phyloP scores from a whole-genome alignment of 2,797 vertebrate genomes.

The Setipinna tenuifilis region DNA sequence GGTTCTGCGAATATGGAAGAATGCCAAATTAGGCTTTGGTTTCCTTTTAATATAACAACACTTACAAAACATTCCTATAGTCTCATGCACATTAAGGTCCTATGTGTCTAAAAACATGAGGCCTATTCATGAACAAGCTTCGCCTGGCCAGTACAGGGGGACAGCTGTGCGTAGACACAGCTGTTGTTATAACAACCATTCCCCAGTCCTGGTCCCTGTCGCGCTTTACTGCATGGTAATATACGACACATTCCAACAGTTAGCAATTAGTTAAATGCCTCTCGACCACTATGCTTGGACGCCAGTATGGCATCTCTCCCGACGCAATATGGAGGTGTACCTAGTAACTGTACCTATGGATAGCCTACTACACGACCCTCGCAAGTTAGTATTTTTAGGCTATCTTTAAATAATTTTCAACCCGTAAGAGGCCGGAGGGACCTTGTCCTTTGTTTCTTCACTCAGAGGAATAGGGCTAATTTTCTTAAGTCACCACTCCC shows the following conservation, averaged over 20 bases:
- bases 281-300: slow-evolving; percentile 1
- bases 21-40: not conserved
- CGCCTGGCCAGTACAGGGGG: not conserved
- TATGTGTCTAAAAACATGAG: not conserved
- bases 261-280: slow-evolving; percentile 9
- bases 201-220: slow-evolving; percentile 16
- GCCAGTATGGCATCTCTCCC: not conserved
- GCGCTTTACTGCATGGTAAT: slow-evolving; percentile 27
- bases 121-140: not conserved
- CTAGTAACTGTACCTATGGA: not conserved
- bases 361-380: not conserved
- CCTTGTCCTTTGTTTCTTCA: not conserved
- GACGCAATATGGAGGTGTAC: not conserved
- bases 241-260: slow-evolving; percentile 30
- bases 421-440: no score
- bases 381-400: not conserved
- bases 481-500: not conserved
- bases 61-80: not conserved
- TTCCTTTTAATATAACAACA: not conserved
- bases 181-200: slow-evolving; percentile 23
- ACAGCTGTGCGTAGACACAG: slow-evolving; percentile 26
- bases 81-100: not conserved
- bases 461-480: not conserved
- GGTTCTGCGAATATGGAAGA: not conserved
- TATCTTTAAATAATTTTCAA: not conserved